These are phyloP conservation scores for Athene cunicularia DNA, from an alignment of 2,113 vertebrate species.

Conservation along the genomic window DNA sequence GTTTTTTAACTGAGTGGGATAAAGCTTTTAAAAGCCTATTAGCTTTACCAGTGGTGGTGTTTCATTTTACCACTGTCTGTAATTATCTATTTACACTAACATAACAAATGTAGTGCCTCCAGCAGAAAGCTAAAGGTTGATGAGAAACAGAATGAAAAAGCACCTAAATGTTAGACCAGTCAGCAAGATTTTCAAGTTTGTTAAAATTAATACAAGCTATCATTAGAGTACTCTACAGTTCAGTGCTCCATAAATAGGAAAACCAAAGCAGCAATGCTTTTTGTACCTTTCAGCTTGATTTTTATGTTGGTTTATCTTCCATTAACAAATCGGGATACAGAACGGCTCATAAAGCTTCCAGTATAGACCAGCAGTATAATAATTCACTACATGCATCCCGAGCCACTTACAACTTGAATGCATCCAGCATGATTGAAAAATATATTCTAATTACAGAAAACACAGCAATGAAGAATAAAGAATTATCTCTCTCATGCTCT, in stretches of 20 bases:
- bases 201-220: conserved; percentile 46
- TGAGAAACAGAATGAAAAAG: conserved; percentile 29
- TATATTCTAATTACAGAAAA: neutral
- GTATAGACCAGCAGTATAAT: neutral
- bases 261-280: neutral
- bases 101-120: neutral
- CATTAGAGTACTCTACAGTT: conserved; percentile 12
- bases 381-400: neutral
- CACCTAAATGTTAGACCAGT: conserved; percentile 11
- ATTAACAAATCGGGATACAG: neutral
- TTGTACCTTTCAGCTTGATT: neutral
- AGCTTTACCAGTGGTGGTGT: neutral
- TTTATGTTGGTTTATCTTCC: neutral
- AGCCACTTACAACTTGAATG: neutral
- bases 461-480: neutral
- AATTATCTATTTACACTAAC: conserved; percentile 6
- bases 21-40: neutral
- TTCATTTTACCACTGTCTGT: conserved; percentile 4
- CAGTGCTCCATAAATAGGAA: conserved; percentile 39
- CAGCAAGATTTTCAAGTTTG: conserved; percentile 39
- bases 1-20: neutral
- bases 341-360: neutral
- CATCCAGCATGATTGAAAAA: neutral
- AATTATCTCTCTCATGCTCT: neutral
- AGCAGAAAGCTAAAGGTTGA: conserved; percentile 26